Base-by-base conservation (phyloP, 1,140 invertebrate species). In the Ceratina calcarata region DNA sequence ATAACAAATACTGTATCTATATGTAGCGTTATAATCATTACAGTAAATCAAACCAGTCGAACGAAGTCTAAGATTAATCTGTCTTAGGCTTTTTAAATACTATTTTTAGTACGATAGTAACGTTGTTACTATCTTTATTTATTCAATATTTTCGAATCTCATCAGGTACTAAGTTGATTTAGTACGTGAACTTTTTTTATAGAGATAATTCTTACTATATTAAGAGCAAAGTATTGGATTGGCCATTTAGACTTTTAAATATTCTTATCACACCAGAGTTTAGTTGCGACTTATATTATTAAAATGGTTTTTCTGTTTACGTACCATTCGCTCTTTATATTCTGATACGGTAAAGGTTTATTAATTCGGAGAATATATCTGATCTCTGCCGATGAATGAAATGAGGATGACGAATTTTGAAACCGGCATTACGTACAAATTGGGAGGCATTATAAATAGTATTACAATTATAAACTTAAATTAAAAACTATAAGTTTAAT, bases 41-140 rank as follows among this genome's bases (percentile, higher is more conserved):
- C 76, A 78, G 69, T 65, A 71, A 87, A 87, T 87, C 80, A 87
- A 87, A 87, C 80, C 78, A 87, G 75, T 87, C 80, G 81, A 70
- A 51, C 60, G 65, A 83, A 77, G 53, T 78, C 68, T 81, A 81
- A 87, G 60, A 53, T 58, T 73, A 80, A 61, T 62, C 62, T 20
- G 27, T 60, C 80, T 85, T 82, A 18, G 75, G 20, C 55, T 83
- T 22, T 77, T 82, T 86, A 74, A 85, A 86, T 71, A 69, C 71
- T 85, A 86, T 86, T 85, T 78, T 86, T 86, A 86, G 80, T 86
- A 85, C 68, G 72, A 68, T 55, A 24, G 60, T 85, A 70, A 85
- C 62, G 3, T 49, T 16, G 20, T 79, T 86, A 69, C 55, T 82
- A 51, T 49, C 27, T 58, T 86, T 86, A 86, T 86, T 86, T 86